A percentile compares a stretch with the other conserved stretches of the same genome.
phyloP scores from a whole-genome alignment of 2,888 invertebrate species.

The Leuctra nigra region DNA sequence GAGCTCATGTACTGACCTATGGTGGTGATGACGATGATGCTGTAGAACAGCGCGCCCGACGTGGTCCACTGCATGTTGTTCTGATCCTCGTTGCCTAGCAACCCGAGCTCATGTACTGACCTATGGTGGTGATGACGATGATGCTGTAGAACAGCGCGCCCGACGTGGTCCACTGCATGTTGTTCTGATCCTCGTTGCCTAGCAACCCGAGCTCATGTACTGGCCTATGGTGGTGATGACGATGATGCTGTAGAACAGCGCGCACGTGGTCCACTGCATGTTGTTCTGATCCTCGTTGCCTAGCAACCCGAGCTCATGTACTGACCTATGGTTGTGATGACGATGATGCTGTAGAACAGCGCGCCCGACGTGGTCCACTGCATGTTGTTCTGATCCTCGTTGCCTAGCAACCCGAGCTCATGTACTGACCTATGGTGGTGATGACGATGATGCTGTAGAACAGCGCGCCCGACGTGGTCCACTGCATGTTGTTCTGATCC shows the following conservation, averaged over 20 bases:
- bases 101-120: too few relatives aligned
- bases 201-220: too few relatives aligned
- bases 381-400: conserved; percentile 42
- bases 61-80: conserved; percentile 67
- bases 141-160: conserved; percentile 92
- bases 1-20: too few relatives aligned
- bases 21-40: conserved; percentile 93
- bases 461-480: conserved; percentile 83
- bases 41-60: conserved; percentile 86
- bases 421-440: conserved; percentile 91
- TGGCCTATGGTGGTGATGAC: conserved; percentile 94
- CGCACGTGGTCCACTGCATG: conserved; percentile 90
- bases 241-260: conserved; percentile 90
- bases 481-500: conserved; percentile 51
- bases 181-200: conserved; percentile 52
- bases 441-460: conserved; percentile 95
- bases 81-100: conserved; percentile 57
- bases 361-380: conserved; percentile 89
- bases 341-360: conserved; percentile 90
- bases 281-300: too few relatives aligned
- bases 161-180: conserved; percentile 74
- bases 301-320: too few relatives aligned
- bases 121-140: conserved; percentile 93
- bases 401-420: too few relatives aligned
- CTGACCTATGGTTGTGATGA: conserved; percentile 93